A percentile compares a stretch with the other conserved stretches of the same genome.
Evolutionary conservation across 2,888 invertebrate genomes (phyloP).

Genomic region (Ariolimax columbianus): DNA sequence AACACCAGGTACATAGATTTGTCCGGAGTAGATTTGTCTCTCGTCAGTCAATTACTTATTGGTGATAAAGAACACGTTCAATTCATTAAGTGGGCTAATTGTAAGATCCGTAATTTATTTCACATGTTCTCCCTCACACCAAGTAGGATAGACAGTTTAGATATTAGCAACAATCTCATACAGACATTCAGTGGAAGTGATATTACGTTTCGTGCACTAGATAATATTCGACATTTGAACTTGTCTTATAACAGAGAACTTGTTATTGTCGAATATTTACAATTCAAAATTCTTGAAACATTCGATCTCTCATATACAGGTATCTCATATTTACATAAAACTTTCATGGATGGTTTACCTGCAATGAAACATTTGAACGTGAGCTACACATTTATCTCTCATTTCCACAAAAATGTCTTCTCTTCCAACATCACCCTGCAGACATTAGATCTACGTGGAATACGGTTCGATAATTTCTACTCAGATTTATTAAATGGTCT

Average conservation of each 20-base stretch:
- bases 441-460: constrained; percentile 27
- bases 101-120: not conserved
- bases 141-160: not conserved
- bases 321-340: too few relatives aligned
- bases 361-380: not conserved
- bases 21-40: not conserved
- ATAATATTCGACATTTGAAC: not conserved
- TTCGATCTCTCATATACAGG: too few relatives aligned
- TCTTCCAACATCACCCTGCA: not conserved
- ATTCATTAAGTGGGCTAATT: not conserved
- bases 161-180: not conserved
- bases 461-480: not conserved
- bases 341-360: not conserved
- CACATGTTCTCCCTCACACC: not conserved
- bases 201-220: not conserved
- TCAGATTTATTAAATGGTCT: constrained; percentile 8
- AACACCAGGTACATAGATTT: not conserved
- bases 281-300: too few relatives aligned
- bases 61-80: too few relatives aligned
- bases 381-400: not conserved
- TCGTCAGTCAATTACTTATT: not conserved
- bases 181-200: not conserved
- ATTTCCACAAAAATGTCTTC: not conserved
- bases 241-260: not conserved
- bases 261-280: not conserved